Evolutionary conservation across 2,888 invertebrate genomes (phyloP), one percentile per base, ranked within the genome.

Genomic region (Aleiodes leptofemur): DNA sequence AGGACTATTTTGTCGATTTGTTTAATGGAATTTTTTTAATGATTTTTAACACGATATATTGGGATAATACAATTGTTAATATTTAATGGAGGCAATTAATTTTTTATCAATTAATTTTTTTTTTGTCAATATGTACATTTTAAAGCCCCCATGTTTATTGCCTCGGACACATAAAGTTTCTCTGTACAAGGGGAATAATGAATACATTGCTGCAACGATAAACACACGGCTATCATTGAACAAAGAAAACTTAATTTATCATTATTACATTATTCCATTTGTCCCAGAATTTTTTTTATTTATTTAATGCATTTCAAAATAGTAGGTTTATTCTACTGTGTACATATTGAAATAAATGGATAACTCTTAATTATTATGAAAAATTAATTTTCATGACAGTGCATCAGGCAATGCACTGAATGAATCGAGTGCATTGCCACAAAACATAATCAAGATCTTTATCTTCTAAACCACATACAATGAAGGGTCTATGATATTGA

Each of bases 1-100:
- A 61, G 13, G 2, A 38, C 34, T 4, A 59, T 59, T 43, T 23
- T 11, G 23, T 48, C 16, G 8, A 64, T 34, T 38, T 64, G 13
- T 29, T 64, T 14, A 23, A 59, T 59, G 23, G 23, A 23, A 23
- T 34, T 64, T 43, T 43, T 64, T 23, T 64, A 48, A 43, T 48
- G 14, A 34, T 34, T 34, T 34, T 34, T 16, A 13, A 48, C 14
- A 48, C 43, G 48, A 16, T 6, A 9, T n/a, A 48, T 64, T 48
- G 34, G 34, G 34, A 34, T 34, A 1, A 2, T 23, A 2, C 23
- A 34, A 34, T 34, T 34, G 34, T 16, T 48, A 1, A 14, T 14
- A 7, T 38, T 14, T 48, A 64, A 38, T 23, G 14, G 4, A n/a
- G 23, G 3, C 34, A 6, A 34, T 34, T 4, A 34, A 34, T 6